phyloP scores from a whole-genome alignment of 1,140 invertebrate species.

The Heliconius hewitsoni region DNA sequence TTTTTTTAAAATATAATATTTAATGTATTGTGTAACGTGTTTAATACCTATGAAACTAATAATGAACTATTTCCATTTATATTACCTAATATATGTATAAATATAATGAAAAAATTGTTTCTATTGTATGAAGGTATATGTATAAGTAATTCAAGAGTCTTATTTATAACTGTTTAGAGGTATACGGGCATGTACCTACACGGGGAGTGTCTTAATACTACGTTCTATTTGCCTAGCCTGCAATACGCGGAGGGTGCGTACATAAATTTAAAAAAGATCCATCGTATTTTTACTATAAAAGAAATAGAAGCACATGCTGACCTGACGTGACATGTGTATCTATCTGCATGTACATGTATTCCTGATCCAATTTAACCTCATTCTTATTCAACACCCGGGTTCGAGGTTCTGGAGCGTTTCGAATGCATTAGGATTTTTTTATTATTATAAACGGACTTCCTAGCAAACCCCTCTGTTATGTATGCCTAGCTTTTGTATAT shows the following conservation, averaged over 20 bases:
- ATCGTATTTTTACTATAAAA: constrained; percentile 40
- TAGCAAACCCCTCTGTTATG: constrained; percentile 11
- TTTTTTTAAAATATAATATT: not conserved
- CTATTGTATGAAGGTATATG: no score
- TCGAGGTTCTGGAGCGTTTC: constrained; percentile 63
- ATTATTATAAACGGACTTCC: constrained; percentile 16
- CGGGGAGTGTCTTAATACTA: no score
- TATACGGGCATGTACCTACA: no score
- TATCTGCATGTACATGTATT: constrained; percentile 32
- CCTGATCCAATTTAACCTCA: constrained; percentile 72
- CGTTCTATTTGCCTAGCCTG: no score
- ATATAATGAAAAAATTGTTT: no score
- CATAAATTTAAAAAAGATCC: constrained; percentile 3
- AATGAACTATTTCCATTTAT: not conserved
- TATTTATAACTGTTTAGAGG: not conserved
- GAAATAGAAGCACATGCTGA: constrained; percentile 44
- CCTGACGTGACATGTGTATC: constrained; percentile 20
- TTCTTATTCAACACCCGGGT: constrained; percentile 71
- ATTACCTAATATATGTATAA: no score
- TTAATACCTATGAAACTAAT: not conserved
- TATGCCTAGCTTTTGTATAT: not conserved
- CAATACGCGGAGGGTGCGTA: no score
- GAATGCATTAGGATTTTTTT: constrained; percentile 64
- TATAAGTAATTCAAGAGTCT: not conserved
- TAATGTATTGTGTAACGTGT: not conserved